A percentile compares a stretch with the other conserved stretches of the same genome.
These are phyloP conservation scores for Oenanthe melanoleuca DNA, from an alignment of 2,113 vertebrate species.

Conservation along the genomic window DNA sequence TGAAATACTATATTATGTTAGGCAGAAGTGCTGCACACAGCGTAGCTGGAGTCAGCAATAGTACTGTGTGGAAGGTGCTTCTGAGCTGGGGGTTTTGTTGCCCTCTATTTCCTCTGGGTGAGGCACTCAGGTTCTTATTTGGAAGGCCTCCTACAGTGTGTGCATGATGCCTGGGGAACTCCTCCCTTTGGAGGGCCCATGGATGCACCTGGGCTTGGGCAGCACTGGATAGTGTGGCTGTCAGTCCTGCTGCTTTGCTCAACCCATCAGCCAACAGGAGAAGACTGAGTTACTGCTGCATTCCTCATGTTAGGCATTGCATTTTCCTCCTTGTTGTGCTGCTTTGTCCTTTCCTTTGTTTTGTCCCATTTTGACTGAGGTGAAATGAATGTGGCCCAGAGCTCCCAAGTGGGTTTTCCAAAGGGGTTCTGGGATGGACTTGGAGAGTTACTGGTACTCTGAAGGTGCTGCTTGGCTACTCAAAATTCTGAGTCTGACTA, in stretches of 20 bases:
- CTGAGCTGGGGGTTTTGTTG: not conserved
- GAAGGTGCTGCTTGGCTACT: not conserved
- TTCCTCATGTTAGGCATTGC: not conserved
- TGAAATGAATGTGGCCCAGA: not conserved
- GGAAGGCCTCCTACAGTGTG: not conserved
- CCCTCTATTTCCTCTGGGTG: not conserved
- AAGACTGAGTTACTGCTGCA: not conserved
- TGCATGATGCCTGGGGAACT: rapidly evolving
- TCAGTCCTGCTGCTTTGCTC: not conserved
- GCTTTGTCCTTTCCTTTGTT: not conserved
- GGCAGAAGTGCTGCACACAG: not conserved
- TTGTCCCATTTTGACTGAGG: not conserved
- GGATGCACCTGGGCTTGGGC: not conserved
- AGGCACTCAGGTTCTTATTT: not conserved
- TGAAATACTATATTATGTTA: not conserved
- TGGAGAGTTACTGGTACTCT: not conserved
- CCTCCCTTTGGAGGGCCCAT: rapidly evolving
- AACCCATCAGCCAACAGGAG: not conserved
- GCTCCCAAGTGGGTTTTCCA: not conserved
- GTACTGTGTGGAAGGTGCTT: not conserved
- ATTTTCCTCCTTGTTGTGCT: not conserved
- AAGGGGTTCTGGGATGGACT: not conserved
- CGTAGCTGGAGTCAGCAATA: not conserved
- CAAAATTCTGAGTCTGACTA: not conserved
- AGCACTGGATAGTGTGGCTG: not conserved